Evolutionary conservation across 2,888 invertebrate species (phyloP).

Genomic region (Adelphocoris suturalis): DNA sequence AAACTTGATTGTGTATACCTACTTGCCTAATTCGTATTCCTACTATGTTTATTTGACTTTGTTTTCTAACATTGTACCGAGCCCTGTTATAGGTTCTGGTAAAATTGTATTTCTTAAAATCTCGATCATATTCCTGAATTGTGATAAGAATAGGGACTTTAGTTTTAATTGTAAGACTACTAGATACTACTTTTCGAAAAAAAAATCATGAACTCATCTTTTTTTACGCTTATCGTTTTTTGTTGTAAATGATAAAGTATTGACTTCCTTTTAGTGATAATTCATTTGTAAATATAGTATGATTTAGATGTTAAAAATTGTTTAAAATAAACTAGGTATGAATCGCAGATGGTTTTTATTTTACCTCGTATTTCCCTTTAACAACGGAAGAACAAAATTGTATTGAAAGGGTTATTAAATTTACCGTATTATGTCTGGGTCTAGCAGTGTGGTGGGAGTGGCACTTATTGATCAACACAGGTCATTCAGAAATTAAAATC

Average conservation of each 20-base stretch:
- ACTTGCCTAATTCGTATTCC: slow-evolving; percentile 20
- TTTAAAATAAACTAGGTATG: slow-evolving; percentile 20
- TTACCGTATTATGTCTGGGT: no score
- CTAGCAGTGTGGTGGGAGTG: no score
- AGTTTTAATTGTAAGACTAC: slow-evolving; percentile 24
- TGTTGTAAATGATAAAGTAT: slow-evolving; percentile 14
- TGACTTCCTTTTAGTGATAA: slow-evolving; percentile 38
- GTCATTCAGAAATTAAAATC: no score
- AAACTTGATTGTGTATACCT: neutral
- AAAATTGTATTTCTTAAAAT: slow-evolving; percentile 20
- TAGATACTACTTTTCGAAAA: no score
- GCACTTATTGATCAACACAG: no score
- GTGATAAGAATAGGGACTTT: slow-evolving; percentile 61
- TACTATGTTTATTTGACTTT: neutral
- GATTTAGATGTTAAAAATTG: neutral
- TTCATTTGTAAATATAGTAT: slow-evolving; percentile 35
- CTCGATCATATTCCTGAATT: slow-evolving; percentile 53
- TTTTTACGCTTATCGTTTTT: slow-evolving; percentile 64
- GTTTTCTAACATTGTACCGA: neutral
- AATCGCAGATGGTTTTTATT: neutral
- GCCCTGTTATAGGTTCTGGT: neutral
- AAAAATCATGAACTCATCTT: neutral
- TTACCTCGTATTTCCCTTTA: neutral
- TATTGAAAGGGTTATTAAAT: no score
- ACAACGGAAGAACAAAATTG: no score